A percentile compares a stretch with the other conserved stretches of the same genome.
Conservation (phyloP, 2,888 invertebrate species). For the Allophyes oxyacanthae region DNA sequence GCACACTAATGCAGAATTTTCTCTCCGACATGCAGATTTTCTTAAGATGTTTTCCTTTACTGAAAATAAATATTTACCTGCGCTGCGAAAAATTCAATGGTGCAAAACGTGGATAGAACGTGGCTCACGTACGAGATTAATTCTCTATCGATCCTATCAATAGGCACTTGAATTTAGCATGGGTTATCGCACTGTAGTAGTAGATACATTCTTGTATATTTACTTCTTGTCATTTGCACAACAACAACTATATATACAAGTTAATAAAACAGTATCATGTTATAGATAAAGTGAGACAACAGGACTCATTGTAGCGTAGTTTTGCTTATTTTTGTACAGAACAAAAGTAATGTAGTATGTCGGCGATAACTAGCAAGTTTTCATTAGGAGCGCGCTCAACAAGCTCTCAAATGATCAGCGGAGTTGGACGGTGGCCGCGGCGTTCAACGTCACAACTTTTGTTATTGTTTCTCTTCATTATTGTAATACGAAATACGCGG, state of each 20-base stretch:
- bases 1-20: constrained; percentile 58
- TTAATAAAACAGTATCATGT: constrained; percentile 50
- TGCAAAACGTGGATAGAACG: constrained; percentile 54
- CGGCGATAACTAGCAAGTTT: constrained; percentile 83
- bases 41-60: constrained; percentile 59
- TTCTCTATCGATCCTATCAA: constrained; percentile 55
- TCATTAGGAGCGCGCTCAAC: constrained; percentile 83
- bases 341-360: constrained; percentile 80
- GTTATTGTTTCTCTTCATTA: constrained; percentile 88
- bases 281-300: constrained; percentile 61
- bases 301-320: constrained; percentile 63
- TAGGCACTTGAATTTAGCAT: constrained; percentile 36
- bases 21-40: constrained; percentile 58
- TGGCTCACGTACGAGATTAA: constrained; percentile 61
- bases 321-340: constrained; percentile 70
- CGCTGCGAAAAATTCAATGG: constrained; percentile 59
- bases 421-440: constrained; percentile 79
- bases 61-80: constrained; percentile 63
- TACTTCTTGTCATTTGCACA: constrained; percentile 31
- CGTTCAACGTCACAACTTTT: constrained; percentile 84
- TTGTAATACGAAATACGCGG: constrained; percentile 87
- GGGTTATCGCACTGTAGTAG: constrained; percentile 22
- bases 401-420: constrained; percentile 85
- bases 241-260: constrained; percentile 44
- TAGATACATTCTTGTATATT: constrained; percentile 6